Evolutionary conservation across 2,888 invertebrate genomes (phyloP).

Genomic region (Platerodrilus igneus): DNA sequence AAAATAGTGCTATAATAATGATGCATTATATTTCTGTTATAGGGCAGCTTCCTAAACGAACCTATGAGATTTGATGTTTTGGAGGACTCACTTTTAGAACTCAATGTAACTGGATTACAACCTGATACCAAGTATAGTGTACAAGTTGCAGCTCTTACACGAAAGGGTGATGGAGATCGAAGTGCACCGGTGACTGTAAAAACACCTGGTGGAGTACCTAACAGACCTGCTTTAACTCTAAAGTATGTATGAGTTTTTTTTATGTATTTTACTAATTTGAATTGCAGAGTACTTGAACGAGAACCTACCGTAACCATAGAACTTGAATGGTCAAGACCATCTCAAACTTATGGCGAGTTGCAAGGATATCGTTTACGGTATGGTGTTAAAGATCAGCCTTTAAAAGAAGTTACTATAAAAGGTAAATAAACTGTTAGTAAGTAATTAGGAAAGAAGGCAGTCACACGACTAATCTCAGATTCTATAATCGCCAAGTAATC

Average conservation of each 20-base stretch:
- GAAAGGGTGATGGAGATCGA: slow-evolving; percentile 94
- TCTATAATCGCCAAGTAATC: too few species aligned
- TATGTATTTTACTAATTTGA: slow-evolving; percentile 8
- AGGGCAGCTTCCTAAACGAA: slow-evolving; percentile 78
- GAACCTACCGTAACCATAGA: slow-evolving; percentile 86
- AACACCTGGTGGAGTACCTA: slow-evolving; percentile 92
- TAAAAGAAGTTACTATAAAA: slow-evolving; percentile 68
- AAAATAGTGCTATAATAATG: not conserved
- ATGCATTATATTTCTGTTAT: slow-evolving; percentile 12
- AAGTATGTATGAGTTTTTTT: slow-evolving; percentile 55
- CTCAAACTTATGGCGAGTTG: slow-evolving; percentile 83
- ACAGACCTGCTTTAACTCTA: slow-evolving; percentile 73
- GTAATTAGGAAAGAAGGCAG: too few species aligned
- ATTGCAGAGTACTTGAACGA: slow-evolving; percentile 70
- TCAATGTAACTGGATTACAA: slow-evolving; percentile 84
- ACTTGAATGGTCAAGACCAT: slow-evolving; percentile 88
- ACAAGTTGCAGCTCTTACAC: slow-evolving; percentile 92
- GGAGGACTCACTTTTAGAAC: slow-evolving; percentile 70
- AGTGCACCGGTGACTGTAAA: slow-evolving; percentile 79
- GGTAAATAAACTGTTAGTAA: too few species aligned
- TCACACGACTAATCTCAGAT: too few species aligned
- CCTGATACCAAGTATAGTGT: slow-evolving; percentile 93
- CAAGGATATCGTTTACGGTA: slow-evolving; percentile 82
- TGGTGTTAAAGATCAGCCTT: slow-evolving; percentile 76
- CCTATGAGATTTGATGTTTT: slow-evolving; percentile 83